phyloP scores from a whole-genome alignment of 2,888 invertebrate species.

The Gortyna flavago region DNA sequence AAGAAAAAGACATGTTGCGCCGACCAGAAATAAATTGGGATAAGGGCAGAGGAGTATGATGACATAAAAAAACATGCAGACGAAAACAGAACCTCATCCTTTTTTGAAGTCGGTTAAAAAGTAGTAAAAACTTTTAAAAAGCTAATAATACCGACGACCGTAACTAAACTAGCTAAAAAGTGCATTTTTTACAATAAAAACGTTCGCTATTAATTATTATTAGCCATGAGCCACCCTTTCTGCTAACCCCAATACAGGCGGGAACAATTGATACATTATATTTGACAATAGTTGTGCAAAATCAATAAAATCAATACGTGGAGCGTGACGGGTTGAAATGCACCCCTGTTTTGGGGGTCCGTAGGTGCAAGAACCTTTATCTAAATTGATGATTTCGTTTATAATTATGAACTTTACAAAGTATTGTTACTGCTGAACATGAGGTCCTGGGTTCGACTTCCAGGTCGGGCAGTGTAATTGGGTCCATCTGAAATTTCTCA shows the following conservation, averaged over 20 bases:
- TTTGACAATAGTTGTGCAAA: constrained; percentile 60
- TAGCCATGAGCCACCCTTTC: constrained; percentile 57
- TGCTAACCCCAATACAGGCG: constrained; percentile 71
- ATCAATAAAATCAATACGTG: constrained; percentile 71
- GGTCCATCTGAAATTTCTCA: no score
- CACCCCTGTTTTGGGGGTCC: constrained; percentile 53
- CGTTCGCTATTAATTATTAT: constrained; percentile 15
- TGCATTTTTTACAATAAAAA: constrained; percentile 34
- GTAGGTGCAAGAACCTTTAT: neutral
- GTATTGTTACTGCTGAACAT: no score
- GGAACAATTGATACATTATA: constrained; percentile 63
- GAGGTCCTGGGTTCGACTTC: no score
- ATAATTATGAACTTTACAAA: no score
- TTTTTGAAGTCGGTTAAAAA: neutral
- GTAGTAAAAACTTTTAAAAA: neutral
- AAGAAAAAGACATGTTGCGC: no score
- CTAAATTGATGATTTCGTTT: neutral
- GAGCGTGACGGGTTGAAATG: constrained; percentile 56
- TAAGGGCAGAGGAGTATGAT: no score
- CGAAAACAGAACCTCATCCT: neutral
- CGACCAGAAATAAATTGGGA: no score
- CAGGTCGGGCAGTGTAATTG: no score
- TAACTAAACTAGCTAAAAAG: constrained; percentile 33
- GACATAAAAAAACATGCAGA: neutral
- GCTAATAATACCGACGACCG: constrained; percentile 25